Base-by-base conservation (phyloP, 2,797 vertebrate genomes). In the Sorex maritimensis region DNA sequence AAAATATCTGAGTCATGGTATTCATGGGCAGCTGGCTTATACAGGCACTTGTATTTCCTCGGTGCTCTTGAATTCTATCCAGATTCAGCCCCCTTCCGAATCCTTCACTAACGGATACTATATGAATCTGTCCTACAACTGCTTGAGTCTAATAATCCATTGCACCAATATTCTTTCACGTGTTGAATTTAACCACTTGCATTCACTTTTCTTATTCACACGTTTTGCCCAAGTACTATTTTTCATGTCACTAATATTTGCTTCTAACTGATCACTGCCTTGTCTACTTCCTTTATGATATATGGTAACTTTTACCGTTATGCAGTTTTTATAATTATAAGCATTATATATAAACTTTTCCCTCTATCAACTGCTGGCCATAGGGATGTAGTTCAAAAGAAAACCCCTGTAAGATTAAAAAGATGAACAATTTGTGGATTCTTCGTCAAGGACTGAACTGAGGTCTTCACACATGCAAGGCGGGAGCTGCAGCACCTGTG, bases 101-200 rank as follows among this genome's bases (percentile, higher is more conserved):
- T 81, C 46, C 17, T 4, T 44, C 41, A 44, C 41, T 44, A 44
- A 7, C 41, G 41, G 41, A 44, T 44, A 44, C 41, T 44, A 44
- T 44, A 90, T 74, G 24, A 83, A 49, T 30, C 77, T 72, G 83
- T 34, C 41, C 73, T 92, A 83, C 0, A 46, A 38, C 65, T 93
- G 81, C 71, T 77, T 89, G 38, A 90, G 52, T 77, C 4, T 83
- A n/a, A 69, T 23, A 67, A 34, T 73, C 74, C 7, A 44, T 44
- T 44, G 41, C 41, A 44, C 41, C 41, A 77, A 24, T 55, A 78
- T 58, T 85, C 91, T 71, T 79, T 30, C 38, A 71, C 19, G 52
- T 52, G 30, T 78, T 94, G 75, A 69, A 55, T 2, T 71, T 71
- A 68, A 74, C 11, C 28, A 75, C 71, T 26, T 89, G 9, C 23